Base-by-base conservation (phyloP, 2,888 invertebrate species). In the Chorisops tibialis region DNA sequence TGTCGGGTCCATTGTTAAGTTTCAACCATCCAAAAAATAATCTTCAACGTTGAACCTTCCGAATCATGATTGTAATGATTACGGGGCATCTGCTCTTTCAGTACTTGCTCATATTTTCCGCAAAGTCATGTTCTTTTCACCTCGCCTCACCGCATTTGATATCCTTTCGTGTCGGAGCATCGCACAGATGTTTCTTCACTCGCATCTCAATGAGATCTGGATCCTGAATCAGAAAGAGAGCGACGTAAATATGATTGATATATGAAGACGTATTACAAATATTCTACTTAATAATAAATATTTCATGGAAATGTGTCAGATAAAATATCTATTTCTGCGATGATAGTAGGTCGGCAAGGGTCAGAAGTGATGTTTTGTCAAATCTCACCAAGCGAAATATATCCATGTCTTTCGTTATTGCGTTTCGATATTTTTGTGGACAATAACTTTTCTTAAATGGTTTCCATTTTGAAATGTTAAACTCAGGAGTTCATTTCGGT, bases 221-320 rank as follows among this genome's bases (percentile, higher is more conserved):
- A 43, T 56, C n/a, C 11, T 24, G 30, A 43, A 43, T 24, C 45
- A 43, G 19, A 30, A 30, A 30, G 9, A 30, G 43, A 43, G 9
- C 43, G 56, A 56, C 56, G 14, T 56, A 45, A 56, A 56, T 56
- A 56, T 56, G 56, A n/a, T n/a, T n/a, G n/a, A 56, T 56, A 56
- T 56, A 56, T 56, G 56, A 56, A 56, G 56, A 56, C 56, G 56
- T 56, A 56, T 56, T 56, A 56, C 56, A 56, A 56, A 56, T 56
- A 56, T 56, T 56, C 18, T 56, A 45, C 56, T 56, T 56, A 56
- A 56, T 43, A 56, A 56, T 56, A 35, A 56, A 56, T 45, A 56
- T 56, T 56, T 56, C 56, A 56, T 56, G 22, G 56, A 45, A 56
- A 56, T 56, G 43, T 56, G 56, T 56, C 56, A 56, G 56, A 56